A percentile compares a stretch with the other conserved stretches of the same genome.
These are phyloP conservation scores for Pseudopleuronectes americanus DNA, from an alignment of 2,797 vertebrate species.

Conservation along the genomic window DNA sequence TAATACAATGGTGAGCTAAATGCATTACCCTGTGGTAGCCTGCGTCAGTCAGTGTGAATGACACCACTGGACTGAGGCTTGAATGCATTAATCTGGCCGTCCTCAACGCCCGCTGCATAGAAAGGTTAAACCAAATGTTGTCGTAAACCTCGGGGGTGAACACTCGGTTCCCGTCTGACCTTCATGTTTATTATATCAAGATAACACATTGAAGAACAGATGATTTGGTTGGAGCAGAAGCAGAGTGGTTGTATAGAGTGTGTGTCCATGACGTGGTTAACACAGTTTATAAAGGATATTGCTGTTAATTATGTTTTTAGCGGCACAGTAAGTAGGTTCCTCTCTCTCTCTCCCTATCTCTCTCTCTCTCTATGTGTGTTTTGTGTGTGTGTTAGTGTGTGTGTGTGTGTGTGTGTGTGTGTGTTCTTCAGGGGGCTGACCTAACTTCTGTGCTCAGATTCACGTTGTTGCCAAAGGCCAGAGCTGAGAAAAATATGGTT, in stretches of 20 bases:
- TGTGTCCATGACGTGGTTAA: neutral
- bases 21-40: too few species aligned
- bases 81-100: conserved; percentile 13
- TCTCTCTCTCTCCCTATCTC: too few species aligned
- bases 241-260: neutral
- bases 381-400: neutral
- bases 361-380: too few species aligned
- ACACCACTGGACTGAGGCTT: neutral
- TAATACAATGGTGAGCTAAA: too few species aligned
- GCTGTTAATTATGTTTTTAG: too few species aligned
- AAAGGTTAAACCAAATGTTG: conserved; percentile 59
- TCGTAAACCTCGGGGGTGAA: conserved; percentile 34
- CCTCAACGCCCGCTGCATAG: conserved; percentile 16
- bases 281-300: too few species aligned
- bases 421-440: conserved; percentile 17
- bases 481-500: conserved; percentile 39
- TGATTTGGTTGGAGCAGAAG: too few species aligned
- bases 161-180: conserved; percentile 14
- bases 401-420: neutral
- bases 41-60: neutral
- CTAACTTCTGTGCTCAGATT: conserved; percentile 30
- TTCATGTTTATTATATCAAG: neutral
- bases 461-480: conserved; percentile 39
- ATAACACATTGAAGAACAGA: too few species aligned
- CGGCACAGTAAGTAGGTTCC: too few species aligned